A percentile compares a stretch with the other conserved stretches of the same genome.
Conservation (phyloP, 1,140 invertebrate genomes). For the Aphaenogaster ashmeadi region DNA sequence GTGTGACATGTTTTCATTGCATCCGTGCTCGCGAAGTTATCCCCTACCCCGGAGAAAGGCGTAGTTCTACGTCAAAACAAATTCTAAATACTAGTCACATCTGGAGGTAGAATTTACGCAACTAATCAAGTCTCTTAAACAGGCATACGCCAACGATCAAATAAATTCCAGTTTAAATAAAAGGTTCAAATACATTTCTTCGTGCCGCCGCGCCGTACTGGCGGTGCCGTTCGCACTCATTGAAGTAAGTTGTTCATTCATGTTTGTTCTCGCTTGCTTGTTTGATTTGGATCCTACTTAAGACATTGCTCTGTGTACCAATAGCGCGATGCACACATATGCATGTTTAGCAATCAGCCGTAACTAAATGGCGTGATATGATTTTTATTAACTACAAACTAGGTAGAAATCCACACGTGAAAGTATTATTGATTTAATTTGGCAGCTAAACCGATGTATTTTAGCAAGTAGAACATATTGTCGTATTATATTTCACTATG, state of each 20-base stretch:
- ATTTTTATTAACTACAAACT: constrained; percentile 77
- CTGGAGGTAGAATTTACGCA: neutral
- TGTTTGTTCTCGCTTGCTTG: neutral
- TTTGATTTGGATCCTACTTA: neutral
- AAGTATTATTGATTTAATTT: constrained; percentile 78
- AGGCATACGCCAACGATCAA: neutral
- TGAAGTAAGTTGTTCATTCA: neutral
- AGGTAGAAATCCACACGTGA: constrained; percentile 80
- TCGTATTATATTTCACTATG: neutral
- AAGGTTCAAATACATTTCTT: neutral
- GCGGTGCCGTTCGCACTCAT: neutral
- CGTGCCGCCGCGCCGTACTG: neutral
- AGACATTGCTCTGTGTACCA: neutral
- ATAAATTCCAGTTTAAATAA: neutral
- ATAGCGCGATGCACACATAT: neutral
- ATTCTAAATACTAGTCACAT: neutral
- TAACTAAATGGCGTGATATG: constrained; percentile 79
- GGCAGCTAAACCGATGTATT: neutral
- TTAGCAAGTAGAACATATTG: neutral
- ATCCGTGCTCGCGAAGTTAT: no score
- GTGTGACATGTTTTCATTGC: no score
- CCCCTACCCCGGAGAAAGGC: no score
- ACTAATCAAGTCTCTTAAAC: neutral
- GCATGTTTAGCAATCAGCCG: constrained; percentile 37
- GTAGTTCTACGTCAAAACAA: no score